Conservation (phyloP, 2,888 invertebrate genomes). For the Cryptocephalus moraei region DNA sequence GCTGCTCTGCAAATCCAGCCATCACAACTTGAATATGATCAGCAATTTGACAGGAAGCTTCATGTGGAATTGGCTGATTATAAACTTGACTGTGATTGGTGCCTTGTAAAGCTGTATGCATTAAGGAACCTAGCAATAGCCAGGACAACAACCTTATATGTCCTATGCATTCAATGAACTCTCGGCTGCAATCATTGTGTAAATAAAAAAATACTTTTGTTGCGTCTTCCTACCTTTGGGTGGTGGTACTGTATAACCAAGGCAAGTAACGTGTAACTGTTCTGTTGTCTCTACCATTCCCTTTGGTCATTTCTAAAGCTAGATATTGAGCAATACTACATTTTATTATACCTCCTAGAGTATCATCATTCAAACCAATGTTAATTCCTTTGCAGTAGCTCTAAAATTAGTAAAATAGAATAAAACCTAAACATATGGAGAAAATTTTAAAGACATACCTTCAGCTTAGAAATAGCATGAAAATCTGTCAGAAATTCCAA, state of each 20-base stretch:
- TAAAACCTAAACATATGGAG: background rate
- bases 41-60: slow-evolving; percentile 91
- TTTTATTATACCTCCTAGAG: slow-evolving; percentile 91
- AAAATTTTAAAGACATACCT: slow-evolving; percentile 47
- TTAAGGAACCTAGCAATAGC: slow-evolving; percentile 91
- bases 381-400: slow-evolving; percentile 58
- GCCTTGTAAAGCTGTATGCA: slow-evolving; percentile 65
- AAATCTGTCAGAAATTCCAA: slow-evolving; percentile 93
- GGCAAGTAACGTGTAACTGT: slow-evolving; percentile 75
- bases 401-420: slow-evolving; percentile 33
- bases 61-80: slow-evolving; percentile 85
- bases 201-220: slow-evolving; percentile 42
- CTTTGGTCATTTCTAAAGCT: slow-evolving; percentile 86
- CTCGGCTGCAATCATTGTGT: slow-evolving; percentile 52
- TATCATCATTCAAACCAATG: slow-evolving; percentile 81
- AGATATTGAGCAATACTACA: slow-evolving; percentile 90
- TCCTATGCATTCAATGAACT: slow-evolving; percentile 89
- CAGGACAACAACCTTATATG: slow-evolving; percentile 93
- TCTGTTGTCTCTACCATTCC: slow-evolving; percentile 73
- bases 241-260: slow-evolving; percentile 75
- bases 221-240: slow-evolving; percentile 48
- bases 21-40: slow-evolving; percentile 96
- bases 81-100: slow-evolving; percentile 36
- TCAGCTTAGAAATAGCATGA: slow-evolving; percentile 91
- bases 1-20: slow-evolving; percentile 93